Conservation (phyloP, 2,113 vertebrate species). For the Phoxinus phoxinus region DNA sequence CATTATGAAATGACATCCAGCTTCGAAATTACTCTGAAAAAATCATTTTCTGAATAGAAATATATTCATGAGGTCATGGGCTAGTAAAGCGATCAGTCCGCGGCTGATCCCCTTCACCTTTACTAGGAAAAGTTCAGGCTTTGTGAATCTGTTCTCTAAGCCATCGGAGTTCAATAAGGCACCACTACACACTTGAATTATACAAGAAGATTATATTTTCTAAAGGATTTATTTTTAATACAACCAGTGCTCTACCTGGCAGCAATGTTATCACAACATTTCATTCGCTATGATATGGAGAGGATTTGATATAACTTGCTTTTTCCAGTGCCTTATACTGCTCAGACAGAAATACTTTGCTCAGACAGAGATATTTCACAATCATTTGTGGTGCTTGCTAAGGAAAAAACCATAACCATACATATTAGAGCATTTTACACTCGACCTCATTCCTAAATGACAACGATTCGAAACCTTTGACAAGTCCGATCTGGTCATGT, state of each 20-base stretch:
- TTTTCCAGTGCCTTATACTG: not conserved
- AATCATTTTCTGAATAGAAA: not conserved
- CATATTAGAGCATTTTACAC: not conserved
- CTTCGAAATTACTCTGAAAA: not conserved
- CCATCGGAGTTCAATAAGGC: constrained; percentile 9
- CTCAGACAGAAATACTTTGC: not conserved
- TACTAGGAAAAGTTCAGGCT: constrained; percentile 24
- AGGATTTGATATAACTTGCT: constrained; percentile 2
- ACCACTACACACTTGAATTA: constrained; percentile 18
- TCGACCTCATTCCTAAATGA: too few species aligned
- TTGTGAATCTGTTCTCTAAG: constrained; percentile 14
- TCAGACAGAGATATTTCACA: not conserved
- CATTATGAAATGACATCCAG: not conserved
- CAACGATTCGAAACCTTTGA: too few species aligned
- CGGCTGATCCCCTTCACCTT: constrained; percentile 24
- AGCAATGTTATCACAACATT: not conserved
- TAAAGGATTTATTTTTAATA: constrained; percentile 30
- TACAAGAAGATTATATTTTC: constrained; percentile 25
- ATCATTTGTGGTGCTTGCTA: not conserved
- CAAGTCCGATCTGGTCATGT: too few species aligned
- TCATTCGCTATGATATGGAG: not conserved
- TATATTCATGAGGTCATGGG: constrained; percentile 6
- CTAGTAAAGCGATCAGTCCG: constrained; percentile 4
- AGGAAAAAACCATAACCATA: not conserved
- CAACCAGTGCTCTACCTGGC: constrained; percentile 11